A percentile compares a stretch with the other conserved stretches of the same genome.
Conservation (phyloP, 1,140 invertebrate species). For the Halesus radiatus region DNA sequence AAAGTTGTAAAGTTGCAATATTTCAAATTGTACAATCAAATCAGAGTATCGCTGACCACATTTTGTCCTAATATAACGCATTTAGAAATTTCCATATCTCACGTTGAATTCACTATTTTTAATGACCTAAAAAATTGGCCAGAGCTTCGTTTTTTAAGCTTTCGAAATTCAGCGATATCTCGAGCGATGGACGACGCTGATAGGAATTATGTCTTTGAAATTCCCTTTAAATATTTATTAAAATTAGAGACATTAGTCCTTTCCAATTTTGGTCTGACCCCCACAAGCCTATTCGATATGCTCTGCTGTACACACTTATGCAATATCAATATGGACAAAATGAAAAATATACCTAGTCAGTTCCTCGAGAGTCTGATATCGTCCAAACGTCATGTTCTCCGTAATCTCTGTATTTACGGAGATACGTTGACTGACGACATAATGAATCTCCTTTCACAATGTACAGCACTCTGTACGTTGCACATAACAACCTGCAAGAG, state of each 20-base stretch:
- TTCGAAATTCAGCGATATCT: conserved; percentile 68
- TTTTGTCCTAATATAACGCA: conserved; percentile 69
- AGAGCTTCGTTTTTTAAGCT: conserved; percentile 69
- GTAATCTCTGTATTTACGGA: conserved; percentile 67
- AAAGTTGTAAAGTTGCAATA: conserved; percentile 70
- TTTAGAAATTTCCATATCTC: conserved; percentile 71
- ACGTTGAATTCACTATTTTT: conserved; percentile 69
- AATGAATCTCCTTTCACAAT: conserved; percentile 66
- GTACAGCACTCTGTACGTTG: conserved; percentile 64
- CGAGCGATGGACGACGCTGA: conserved; percentile 62
- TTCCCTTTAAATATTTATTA: conserved; percentile 68
- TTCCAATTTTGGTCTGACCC: conserved; percentile 69
- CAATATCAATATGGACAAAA: conserved; percentile 70
- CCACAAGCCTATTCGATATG: conserved; percentile 67
- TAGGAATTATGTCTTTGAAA: conserved; percentile 67
- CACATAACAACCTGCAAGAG: conserved; percentile 71
- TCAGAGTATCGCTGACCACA: conserved; percentile 66
- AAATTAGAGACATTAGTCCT: conserved; percentile 66
- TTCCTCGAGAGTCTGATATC: conserved; percentile 66
- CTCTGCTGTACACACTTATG: conserved; percentile 66
- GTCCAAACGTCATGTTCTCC: conserved; percentile 64
- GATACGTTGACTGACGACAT: conserved; percentile 70
- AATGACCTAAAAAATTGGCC: conserved; percentile 68
- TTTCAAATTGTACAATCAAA: conserved; percentile 70
- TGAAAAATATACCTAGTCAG: conserved; percentile 69